Evolutionary conservation across 2,113 vertebrate genomes (phyloP).

Genomic region (Trogon melanurus): DNA sequence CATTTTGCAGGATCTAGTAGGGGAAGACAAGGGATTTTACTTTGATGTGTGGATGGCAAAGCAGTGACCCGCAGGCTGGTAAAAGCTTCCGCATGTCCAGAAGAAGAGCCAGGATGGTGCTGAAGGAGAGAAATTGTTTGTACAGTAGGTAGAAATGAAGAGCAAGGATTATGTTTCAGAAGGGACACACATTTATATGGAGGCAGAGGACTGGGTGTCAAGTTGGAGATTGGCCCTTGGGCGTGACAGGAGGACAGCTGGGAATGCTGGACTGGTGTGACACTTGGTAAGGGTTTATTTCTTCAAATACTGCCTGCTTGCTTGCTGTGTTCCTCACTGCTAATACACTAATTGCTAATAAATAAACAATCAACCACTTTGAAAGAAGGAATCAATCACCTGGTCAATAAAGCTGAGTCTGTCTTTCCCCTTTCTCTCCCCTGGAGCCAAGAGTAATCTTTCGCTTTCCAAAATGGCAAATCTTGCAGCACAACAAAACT

Average conservation of each 20-base stretch:
- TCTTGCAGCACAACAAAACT: background rate
- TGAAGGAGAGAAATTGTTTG: background rate
- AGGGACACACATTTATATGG: background rate
- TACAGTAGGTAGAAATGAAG: background rate
- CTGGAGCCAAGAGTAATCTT: background rate
- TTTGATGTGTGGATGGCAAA: background rate
- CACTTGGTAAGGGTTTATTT: background rate
- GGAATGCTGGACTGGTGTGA: background rate
- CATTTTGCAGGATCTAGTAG: background rate
- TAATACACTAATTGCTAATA: background rate
- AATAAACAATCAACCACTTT: background rate
- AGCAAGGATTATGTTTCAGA: constrained; percentile 15
- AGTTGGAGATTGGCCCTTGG: background rate
- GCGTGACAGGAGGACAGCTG: background rate
- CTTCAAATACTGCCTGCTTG: background rate
- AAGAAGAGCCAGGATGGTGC: background rate
- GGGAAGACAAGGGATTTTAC: background rate
- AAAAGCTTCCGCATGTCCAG: background rate
- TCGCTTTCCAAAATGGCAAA: background rate
- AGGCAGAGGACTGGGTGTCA: background rate
- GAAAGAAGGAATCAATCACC: background rate
- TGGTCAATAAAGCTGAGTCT: background rate
- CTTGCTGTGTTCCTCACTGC: background rate
- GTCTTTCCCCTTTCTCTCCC: background rate
- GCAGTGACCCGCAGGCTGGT: background rate